Evolutionary conservation across 2,113 vertebrate genomes (phyloP).

Genomic region (Maccullochella peelii): DNA sequence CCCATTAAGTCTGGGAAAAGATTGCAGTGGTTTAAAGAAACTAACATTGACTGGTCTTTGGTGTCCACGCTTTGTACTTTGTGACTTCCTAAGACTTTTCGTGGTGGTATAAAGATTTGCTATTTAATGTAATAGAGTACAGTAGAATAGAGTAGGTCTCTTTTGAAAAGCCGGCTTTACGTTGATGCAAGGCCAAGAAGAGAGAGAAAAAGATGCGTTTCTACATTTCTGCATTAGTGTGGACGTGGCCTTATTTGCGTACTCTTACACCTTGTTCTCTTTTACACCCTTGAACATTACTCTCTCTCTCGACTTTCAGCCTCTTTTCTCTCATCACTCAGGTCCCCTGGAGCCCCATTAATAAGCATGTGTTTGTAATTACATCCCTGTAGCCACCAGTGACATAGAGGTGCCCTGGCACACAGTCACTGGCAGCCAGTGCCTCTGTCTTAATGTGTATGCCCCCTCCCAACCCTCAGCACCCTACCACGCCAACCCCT

Average conservation of each 20-base stretch:
- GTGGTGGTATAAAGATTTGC: too few relatives aligned
- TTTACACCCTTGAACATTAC: constrained; percentile 5
- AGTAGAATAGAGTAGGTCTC: too few relatives aligned
- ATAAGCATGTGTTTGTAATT: constrained; percentile 83
- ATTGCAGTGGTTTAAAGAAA: too few relatives aligned
- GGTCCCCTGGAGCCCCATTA: constrained; percentile 71
- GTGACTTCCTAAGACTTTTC: too few relatives aligned
- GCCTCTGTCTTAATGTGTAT: constrained; percentile 45
- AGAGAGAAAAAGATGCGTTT: not conserved
- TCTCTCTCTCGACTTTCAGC: constrained; percentile 17
- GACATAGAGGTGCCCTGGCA: constrained; percentile 78
- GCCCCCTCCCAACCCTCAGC: constrained; percentile 43
- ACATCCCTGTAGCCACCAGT: constrained; percentile 75
- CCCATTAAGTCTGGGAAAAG: too few relatives aligned
- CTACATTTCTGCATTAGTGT: not conserved
- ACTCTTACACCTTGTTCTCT: constrained; percentile 4
- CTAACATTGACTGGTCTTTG: too few relatives aligned
- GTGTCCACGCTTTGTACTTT: too few relatives aligned
- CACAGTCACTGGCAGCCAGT: constrained; percentile 61
- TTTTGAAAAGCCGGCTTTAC: not conserved
- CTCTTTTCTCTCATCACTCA: constrained; percentile 47
- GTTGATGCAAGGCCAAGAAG: not conserved
- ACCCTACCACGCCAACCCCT: constrained; percentile 47
- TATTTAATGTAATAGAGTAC: too few relatives aligned
- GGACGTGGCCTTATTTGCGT: not conserved